Evolutionary conservation across 2,888 invertebrate species (phyloP), one percentile per base, ranked within the genome.

Genomic region (Lochmaea crataegi): DNA sequence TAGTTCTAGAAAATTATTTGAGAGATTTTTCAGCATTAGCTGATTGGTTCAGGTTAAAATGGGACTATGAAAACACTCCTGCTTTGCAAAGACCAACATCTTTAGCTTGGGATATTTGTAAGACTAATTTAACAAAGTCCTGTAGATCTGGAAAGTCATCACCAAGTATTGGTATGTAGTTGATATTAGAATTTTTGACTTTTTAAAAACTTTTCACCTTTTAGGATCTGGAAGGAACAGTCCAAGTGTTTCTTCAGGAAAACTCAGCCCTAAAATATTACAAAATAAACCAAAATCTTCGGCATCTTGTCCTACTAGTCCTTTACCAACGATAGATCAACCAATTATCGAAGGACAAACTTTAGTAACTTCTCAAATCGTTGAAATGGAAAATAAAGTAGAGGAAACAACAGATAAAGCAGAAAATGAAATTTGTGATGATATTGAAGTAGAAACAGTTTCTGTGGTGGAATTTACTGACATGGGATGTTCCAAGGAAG

Each of bases 41-140:
- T 69, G 96, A 97, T 84, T 96, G 97, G 93, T 94, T 98, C 83
- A 92, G 94, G 81, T 90, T 98, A 7, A 96, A 98, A 86, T 95
- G 95, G 93, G 96, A 96, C 75, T 98, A 96, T 84, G 98, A 98
- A 84, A 94, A 94, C 79, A 95, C 97, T 2, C 93, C 95, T 6
- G 91, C 92, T 38, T 93, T 94, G 0, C 91, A 96, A 82, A 89
- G 96, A 80, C 96, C 96, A 0, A 94, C 94, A 61, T 96, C 97
- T 18, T 88, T 98, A 68, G 94, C 98, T 0, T 98, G 98, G 98
- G 98, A 98, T 87, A 94, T 98, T 56, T 91, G 97, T 75, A 98
- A 98, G 87, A 94, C 95, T 56, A 95, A 85, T 77, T 80, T 83
- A 74, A 85, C 78, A 74, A 87, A 82, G 79, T 80, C 79, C 80